These are phyloP conservation scores for Brenthis ino DNA, from an alignment of 2,888 invertebrate genomes.

Conservation along the genomic window DNA sequence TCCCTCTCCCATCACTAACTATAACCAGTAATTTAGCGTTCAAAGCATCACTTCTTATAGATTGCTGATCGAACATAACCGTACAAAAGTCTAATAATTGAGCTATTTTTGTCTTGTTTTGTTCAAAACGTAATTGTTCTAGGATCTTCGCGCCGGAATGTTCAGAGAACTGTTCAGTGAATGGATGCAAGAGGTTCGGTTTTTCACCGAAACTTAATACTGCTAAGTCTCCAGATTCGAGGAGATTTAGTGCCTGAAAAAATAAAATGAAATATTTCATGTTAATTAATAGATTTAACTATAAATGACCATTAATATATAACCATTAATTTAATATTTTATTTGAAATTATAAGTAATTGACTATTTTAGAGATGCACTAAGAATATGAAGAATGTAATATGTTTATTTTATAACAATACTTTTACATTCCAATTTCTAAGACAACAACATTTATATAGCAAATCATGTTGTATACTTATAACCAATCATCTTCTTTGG, in stretches of 20 bases:
- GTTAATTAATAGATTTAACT: background rate
- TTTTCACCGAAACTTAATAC: slow-evolving; percentile 95
- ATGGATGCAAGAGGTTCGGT: slow-evolving; percentile 92
- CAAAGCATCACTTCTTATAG: slow-evolving; percentile 76
- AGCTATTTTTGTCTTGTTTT: slow-evolving; percentile 93
- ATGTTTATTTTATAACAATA: no score
- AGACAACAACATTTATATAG: no score
- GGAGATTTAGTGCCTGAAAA: slow-evolving; percentile 89
- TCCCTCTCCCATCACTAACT: slow-evolving; percentile 96
- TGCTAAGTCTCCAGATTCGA: slow-evolving; percentile 96
- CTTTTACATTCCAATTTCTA: no score
- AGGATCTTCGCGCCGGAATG: slow-evolving; percentile 92
- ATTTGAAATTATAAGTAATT: background rate
- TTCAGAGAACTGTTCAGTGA: slow-evolving; percentile 93
- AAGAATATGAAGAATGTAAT: no score
- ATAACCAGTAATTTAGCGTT: slow-evolving; percentile 94
- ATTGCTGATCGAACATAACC: slow-evolving; percentile 78
- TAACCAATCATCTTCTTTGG: no score
- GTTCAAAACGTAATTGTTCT: slow-evolving; percentile 92
- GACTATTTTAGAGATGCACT: no score
- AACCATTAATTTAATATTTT: background rate
- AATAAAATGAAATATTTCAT: slow-evolving; percentile 3
- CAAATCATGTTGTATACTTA: no score
- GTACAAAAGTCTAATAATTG: slow-evolving; percentile 91
- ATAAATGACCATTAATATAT: background rate